Conservation (phyloP, 2,888 invertebrate species). For the Ennomos fuscantarius region DNA sequence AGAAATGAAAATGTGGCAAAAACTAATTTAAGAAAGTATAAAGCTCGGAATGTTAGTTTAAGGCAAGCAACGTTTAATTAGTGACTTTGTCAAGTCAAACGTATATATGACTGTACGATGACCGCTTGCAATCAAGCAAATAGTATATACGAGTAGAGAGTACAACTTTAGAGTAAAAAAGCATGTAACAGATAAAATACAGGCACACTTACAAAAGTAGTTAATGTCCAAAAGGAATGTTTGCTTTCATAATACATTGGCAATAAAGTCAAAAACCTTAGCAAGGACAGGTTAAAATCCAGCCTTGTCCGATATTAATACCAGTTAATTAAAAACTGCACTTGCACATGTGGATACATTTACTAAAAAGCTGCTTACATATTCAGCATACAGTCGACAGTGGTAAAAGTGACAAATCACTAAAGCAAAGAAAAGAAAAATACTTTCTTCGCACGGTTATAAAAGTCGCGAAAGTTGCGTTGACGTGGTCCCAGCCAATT, state of each 20-base stretch:
- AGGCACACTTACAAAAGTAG: no score
- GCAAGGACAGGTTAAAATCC: neutral
- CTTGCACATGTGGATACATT: constrained; percentile 8
- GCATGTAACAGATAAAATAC: no score
- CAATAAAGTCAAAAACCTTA: neutral
- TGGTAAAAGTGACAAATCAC: constrained; percentile 40
- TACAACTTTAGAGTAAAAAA: no score
- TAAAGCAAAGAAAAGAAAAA: constrained; percentile 38
- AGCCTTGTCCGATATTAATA: constrained; percentile 9
- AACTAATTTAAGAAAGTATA: no score
- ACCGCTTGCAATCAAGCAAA: no score
- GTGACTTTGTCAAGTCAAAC: no score
- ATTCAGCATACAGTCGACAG: constrained; percentile 35
- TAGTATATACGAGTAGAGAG: no score
- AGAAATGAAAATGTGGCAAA: no score
- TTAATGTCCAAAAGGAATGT: no score
- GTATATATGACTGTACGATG: no score
- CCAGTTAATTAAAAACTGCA: constrained; percentile 1
- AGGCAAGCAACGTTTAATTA: no score
- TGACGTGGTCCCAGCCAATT: constrained; percentile 35
- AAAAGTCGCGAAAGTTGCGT: constrained; percentile 45
- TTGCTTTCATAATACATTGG: neutral
- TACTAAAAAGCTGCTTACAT: constrained; percentile 31
- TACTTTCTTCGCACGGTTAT: constrained; percentile 48
- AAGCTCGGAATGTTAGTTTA: no score